These are phyloP conservation scores for Lepisosteus osseus DNA, from an alignment of 2,113 vertebrate species.

Conservation along the genomic window DNA sequence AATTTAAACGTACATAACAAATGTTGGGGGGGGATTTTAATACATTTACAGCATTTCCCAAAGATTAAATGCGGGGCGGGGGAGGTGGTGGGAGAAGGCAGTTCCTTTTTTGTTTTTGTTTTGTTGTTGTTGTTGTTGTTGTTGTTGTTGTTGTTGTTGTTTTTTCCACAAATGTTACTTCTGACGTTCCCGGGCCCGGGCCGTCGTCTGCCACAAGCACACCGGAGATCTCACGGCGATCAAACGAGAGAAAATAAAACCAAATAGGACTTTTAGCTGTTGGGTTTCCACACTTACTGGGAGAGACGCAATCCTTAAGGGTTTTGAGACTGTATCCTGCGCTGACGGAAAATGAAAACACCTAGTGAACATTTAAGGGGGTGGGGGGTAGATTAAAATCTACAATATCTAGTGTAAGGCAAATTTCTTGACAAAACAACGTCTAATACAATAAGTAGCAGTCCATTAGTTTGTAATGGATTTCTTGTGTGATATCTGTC, in stretches of 20 bases:
- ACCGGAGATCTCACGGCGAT: not conserved
- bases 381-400: not conserved
- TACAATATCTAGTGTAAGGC: not conserved
- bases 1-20: constrained; percentile 62
- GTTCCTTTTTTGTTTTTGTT: too few relatives aligned
- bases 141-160: too few relatives aligned
- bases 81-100: not conserved
- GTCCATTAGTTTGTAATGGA: constrained; percentile 22
- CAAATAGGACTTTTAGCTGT: constrained; percentile 12
- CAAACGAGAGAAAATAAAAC: constrained; percentile 29
- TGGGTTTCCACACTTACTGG: not conserved
- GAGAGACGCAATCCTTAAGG: not conserved
- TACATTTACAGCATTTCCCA: constrained; percentile 61
- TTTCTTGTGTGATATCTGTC: constrained; percentile 14
- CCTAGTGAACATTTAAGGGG: not conserved
- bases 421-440: constrained; percentile 16
- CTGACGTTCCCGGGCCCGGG: too few relatives aligned
- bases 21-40: constrained; percentile 59
- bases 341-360: not conserved
- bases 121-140: too few relatives aligned
- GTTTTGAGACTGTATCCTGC: not conserved
- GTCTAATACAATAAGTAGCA: constrained; percentile 25
- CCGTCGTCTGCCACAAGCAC: too few relatives aligned
- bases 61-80: constrained; percentile 29
- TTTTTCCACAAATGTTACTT: too few relatives aligned